phyloP scores from a whole-genome alignment of 1,140 invertebrate species.

The Chironomus striatipennis region DNA sequence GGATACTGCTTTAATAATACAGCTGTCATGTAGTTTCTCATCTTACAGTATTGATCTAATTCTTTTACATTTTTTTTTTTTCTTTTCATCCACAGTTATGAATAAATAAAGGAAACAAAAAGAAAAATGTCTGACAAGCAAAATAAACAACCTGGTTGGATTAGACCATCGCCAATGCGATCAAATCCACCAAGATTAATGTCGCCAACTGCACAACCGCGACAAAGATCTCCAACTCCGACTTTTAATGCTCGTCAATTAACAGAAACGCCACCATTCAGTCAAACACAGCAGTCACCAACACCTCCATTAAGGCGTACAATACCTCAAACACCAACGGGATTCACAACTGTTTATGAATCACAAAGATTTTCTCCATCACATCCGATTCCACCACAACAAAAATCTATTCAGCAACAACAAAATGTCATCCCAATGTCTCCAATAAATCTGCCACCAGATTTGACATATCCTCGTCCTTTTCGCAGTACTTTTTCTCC shows the following conservation, averaged over 20 bases:
- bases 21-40: too few relatives aligned
- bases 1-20: too few relatives aligned
- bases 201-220: not conserved
- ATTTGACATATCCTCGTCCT: conserved; percentile 32
- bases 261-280: not conserved
- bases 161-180: not conserved
- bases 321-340: not conserved
- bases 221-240: not conserved
- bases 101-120: too few relatives aligned
- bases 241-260: conserved; percentile 12
- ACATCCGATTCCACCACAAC: not conserved
- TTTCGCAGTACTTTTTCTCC: conserved; percentile 40
- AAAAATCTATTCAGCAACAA: not conserved
- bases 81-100: too few relatives aligned
- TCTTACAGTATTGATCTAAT: too few relatives aligned
- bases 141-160: conserved; percentile 4
- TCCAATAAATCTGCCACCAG: conserved; percentile 34
- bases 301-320: not conserved
- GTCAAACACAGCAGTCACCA: not conserved
- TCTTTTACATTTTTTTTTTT: too few relatives aligned
- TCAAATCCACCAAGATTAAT: not conserved
- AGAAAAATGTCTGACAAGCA: conserved; percentile 19
- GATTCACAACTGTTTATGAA: conserved; percentile 4
- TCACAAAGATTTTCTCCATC: not conserved
- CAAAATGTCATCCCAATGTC: conserved; percentile 27